Evolutionary conservation across 1,140 invertebrate species (phyloP), one percentile per base, ranked within the genome.

Genomic region (Lepidotrigona ventralis): DNA sequence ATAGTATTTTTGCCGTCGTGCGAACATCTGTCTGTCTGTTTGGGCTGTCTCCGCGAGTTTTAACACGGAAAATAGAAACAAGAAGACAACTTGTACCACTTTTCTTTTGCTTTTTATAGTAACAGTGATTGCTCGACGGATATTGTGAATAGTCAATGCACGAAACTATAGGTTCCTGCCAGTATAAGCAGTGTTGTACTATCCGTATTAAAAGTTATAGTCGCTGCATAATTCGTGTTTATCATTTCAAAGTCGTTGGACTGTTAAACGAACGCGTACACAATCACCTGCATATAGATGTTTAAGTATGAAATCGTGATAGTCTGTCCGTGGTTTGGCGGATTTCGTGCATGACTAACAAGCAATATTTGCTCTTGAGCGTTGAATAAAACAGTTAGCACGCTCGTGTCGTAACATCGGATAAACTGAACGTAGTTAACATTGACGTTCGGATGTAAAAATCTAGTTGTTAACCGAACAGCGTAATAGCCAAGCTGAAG

Each of bases 41-140:
- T 66, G 79, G 29, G 29, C 33, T 46, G 58, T n/a, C 39, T 46
- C 51, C 51, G 79, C 82, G 70, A 74, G 84, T 86, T 86, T 85
- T 66, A 66, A 56, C 86, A 83, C 86, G 77, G n/a, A 84, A n/a
- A 87, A 90, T 88, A 91, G 83, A 85, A 87, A 81, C 70, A 88
- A 85, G 56, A 90, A 85, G 74, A 84, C 39, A 84, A 86, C 76
- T 80, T 33, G 58, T n/a, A 79, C 78, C 77, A 66, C 70, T 69
- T 81, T 46, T 46, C 8, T 11, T 39, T 46, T 46, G 39, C 6
- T n/a, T n/a, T n/a, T n/a, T 0, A 46, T 8, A 9, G 39, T 39
- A 39, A 0, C 33, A 2, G 33, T 9, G 39, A 39, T 39, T 39
- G 6, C 39, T 39, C 39, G 39, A 39, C 6, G 56, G 26, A 11